Conservation (phyloP, 2,797 vertebrate genomes). For the Platyrinchus mystaceus region DNA sequence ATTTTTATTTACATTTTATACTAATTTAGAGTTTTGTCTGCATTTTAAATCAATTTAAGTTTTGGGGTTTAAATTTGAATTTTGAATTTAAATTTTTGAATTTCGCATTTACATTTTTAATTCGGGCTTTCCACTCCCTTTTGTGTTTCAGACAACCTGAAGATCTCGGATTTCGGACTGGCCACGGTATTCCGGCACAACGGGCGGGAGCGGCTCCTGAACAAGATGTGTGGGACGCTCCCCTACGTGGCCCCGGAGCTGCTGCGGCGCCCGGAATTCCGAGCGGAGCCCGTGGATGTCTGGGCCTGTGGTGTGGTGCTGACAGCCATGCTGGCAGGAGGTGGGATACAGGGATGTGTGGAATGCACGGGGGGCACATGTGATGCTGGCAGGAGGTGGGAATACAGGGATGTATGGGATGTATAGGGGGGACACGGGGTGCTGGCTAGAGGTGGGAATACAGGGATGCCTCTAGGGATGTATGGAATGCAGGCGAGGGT, state of each 20-base stretch:
- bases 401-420: background rate
- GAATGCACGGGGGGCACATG: background rate
- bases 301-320: constrained; percentile 97
- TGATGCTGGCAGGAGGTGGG: constrained; percentile 72
- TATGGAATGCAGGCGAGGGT: background rate
- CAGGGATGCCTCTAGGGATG: background rate
- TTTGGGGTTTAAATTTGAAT: no score
- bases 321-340: constrained; percentile 95
- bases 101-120: background rate
- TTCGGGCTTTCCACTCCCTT: fast-evolving
- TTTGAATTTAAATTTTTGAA: background rate
- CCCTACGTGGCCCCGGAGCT: constrained; percentile 95
- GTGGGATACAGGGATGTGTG: constrained; percentile 51
- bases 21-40: background rate
- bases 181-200: constrained; percentile 86
- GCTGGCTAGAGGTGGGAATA: background rate
- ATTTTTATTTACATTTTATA: background rate
- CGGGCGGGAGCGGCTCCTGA: constrained; percentile 86
- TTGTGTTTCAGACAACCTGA: constrained; percentile 81
- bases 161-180: constrained; percentile 94
- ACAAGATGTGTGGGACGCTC: constrained; percentile 90
- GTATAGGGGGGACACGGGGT: fast-evolving
- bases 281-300: constrained; percentile 90
- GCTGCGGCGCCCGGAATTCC: constrained; percentile 84
- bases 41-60: background rate